phyloP scores from a whole-genome alignment of 2,113 vertebrate species.

The Pristiophorus japonicus region DNA sequence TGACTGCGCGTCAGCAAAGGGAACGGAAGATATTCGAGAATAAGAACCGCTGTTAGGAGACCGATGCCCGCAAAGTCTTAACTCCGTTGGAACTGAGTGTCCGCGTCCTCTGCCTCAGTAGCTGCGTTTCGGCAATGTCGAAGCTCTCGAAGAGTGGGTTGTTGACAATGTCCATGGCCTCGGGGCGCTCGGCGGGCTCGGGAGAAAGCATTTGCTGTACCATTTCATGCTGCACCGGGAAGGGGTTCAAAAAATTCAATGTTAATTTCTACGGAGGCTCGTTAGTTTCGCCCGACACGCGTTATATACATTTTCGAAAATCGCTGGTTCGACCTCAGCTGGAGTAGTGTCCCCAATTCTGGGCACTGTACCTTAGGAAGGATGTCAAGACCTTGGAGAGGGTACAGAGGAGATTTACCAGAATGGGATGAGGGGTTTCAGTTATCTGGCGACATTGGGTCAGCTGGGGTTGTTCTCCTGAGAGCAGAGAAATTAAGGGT shows the following conservation, averaged over 20 bases:
- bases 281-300: not conserved
- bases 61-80: not conserved
- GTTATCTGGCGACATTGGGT: too few relatives aligned
- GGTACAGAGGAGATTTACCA: not conserved
- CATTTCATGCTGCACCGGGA: constrained; percentile 70
- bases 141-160: constrained; percentile 80
- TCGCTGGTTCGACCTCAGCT: not conserved
- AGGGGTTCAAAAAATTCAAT: not conserved
- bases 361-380: not conserved
- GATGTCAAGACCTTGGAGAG: not conserved
- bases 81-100: constrained; percentile 72
- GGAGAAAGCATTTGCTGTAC: constrained; percentile 86
- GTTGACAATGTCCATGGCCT: constrained; percentile 81
- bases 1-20: not conserved
- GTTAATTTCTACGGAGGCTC: not conserved
- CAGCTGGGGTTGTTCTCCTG: not conserved
- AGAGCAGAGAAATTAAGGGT: not conserved
- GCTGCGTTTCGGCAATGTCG: constrained; percentile 71
- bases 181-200: constrained; percentile 74
- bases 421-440: not conserved
- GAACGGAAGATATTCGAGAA: not conserved
- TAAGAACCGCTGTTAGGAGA: constrained; percentile 3
- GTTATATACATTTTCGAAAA: not conserved
- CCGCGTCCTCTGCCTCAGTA: constrained; percentile 81
- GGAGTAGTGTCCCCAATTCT: not conserved